These are phyloP conservation scores for Neolamprologus longior DNA, from an alignment of 2,113 vertebrate species.

Conservation along the genomic window DNA sequence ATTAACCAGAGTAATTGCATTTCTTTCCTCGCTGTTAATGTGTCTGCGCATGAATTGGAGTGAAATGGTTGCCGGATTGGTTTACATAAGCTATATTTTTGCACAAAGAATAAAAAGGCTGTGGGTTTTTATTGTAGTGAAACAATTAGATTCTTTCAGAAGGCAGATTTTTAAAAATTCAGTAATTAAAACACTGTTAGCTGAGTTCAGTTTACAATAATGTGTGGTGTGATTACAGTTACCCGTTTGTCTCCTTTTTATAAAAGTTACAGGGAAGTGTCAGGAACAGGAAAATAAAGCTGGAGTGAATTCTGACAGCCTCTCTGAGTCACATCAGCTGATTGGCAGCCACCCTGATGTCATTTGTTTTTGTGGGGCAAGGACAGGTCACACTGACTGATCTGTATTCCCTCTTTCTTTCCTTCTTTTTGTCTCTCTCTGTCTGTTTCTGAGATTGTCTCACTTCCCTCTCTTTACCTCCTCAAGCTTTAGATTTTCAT, in stretches of 20 bases:
- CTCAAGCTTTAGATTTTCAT: not conserved
- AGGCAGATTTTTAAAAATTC: not conserved
- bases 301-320: not conserved
- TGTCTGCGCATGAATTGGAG: conserved; percentile 25
- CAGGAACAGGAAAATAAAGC: not conserved
- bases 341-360: conserved; percentile 62
- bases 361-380: conserved; percentile 52
- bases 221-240: not conserved
- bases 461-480: not conserved
- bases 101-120: not conserved
- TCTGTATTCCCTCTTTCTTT: not conserved
- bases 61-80: not conserved
- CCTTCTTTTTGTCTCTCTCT: not conserved
- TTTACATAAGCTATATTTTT: not conserved
- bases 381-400: conserved; percentile 28
- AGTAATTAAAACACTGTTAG: not conserved
- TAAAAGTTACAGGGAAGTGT: not conserved
- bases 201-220: not conserved
- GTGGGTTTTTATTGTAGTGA: not conserved
- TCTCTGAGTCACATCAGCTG: conserved; percentile 44
- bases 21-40: not conserved
- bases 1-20: conserved; percentile 4
- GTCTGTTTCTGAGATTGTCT: not conserved
- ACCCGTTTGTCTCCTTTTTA: not conserved
- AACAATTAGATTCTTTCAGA: not conserved